Base-by-base conservation (phyloP, 2,797 vertebrate species). In the Cirrhinus mrigala region DNA sequence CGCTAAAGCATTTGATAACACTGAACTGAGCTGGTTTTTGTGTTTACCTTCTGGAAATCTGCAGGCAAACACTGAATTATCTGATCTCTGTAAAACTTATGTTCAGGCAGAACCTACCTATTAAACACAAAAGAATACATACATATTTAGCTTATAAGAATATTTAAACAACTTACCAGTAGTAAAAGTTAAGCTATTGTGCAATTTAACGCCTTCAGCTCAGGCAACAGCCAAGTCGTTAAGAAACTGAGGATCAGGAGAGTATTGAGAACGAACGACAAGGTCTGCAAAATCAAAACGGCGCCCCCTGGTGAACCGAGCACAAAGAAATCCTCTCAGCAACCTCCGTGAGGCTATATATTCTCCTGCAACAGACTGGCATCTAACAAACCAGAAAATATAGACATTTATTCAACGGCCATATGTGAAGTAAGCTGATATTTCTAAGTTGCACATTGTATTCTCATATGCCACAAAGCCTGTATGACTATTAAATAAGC, bases 331-430 rank as follows among this genome's bases (percentile, higher is more conserved):
- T 52, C 11, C 22, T 15, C 22, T 64, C 62, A 70, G 22, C 33
- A 71, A 33, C 62, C 62, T 44, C 8, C 33, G 12, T 54, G 9
- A 60, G 5, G 54, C 9, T 12, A 7, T 52, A 64, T n/a, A n/a
- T 60, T 77, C 69, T 82, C 79, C 48, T 69, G 27, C 27, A 27
- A 73, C 73, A 85, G 12, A 85, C 54, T 2, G 22, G 46, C 52
- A 87, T 54, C 29, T 50, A 84, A 74, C 75, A 82, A 54, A 50
- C 14, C 37, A 44, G 18, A 71, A 90, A 88, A 92, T 91, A 90
- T 93, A 94, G 94, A 93, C 92, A 94, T 94, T 93, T 92, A 92
- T 93, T 89, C 93, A 94, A 94, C 90, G 90, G 85, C 91, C 92
- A 92, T 93, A 93, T 94, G 92, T 88, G 92, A 88, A 90, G 88